Percentiles rank a stretch among this genome's conserved stretches.
Conservation (phyloP, 1,140 invertebrate species). For the Wasmannia auropunctata region DNA sequence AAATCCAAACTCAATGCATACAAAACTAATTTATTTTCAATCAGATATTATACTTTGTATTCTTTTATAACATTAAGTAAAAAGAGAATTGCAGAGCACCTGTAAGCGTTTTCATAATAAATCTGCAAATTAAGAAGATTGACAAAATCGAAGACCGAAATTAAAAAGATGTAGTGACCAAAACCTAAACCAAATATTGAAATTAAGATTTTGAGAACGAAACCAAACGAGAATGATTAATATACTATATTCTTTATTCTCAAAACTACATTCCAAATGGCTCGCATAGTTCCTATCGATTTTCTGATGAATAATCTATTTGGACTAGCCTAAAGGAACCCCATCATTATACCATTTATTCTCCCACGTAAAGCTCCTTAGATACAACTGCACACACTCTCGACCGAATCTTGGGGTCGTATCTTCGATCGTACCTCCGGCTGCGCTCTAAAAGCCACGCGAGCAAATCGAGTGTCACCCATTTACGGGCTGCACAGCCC, state of each 20-base stretch:
- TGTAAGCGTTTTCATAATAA: not conserved
- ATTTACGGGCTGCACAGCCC: conserved; percentile 54
- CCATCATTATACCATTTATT: conserved; percentile 48
- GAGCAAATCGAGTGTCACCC: conserved; percentile 61
- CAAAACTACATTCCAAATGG: too few relatives aligned
- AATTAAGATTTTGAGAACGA: too few relatives aligned
- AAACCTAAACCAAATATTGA: too few relatives aligned
- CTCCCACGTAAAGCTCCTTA: conserved; percentile 20
- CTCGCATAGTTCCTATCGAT: not conserved
- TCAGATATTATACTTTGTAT: not conserved
- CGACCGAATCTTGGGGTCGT: conserved; percentile 45
- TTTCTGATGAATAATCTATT: conserved; percentile 44
- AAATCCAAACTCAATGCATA: too few relatives aligned
- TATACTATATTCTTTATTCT: too few relatives aligned
- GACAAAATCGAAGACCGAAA: too few relatives aligned
- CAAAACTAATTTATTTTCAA: too few relatives aligned
- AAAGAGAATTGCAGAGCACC: not conserved
- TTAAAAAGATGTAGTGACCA: too few relatives aligned
- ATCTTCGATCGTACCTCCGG: conserved; percentile 42
- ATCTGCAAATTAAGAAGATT: not conserved
- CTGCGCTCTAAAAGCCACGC: conserved; percentile 36
- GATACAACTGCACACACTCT: conserved; percentile 7
- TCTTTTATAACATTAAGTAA: not conserved
- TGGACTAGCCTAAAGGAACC: not conserved
- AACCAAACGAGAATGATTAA: too few relatives aligned